Evolutionary conservation across 2,888 invertebrate species (phyloP), one percentile per base, ranked within the genome.

Genomic region (Tortricodes alternella): DNA sequence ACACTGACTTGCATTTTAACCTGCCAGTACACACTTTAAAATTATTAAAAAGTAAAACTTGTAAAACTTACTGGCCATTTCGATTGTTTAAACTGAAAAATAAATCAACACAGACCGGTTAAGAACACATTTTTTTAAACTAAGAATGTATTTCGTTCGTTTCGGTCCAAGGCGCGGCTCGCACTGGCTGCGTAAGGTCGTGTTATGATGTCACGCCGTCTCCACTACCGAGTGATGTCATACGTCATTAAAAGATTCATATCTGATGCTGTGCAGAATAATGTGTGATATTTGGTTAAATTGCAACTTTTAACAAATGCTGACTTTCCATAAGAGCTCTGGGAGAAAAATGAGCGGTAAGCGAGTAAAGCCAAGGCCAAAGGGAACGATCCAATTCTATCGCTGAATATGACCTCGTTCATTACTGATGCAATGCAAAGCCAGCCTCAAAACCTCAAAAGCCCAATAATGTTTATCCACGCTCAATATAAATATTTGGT

Each of bases 171-270:
- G 27, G 55, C 16, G 53, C 55, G 43, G 41, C 35, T 15, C 11
- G 18, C 19, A 19, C 41, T 24, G 35, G 41, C 16, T 19, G 16
- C 24, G 38, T 50, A 43, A 39, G 55, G 48, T 55, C 48, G 37
- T 34, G 19, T 21, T 55, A 43, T 55, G 55, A 55, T 55, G 55
- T 55, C 55, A 55, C 43, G 41, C 48, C 34, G 46, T 32, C 18
- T 27, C 46, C 53, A 53, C 46, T 32, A 11, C 15, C 18, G 23
- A 15, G 55, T 55, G 55, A 57, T 56, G 56, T 44, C 49, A 56
- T 44, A 49, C 41, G 19, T 44, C 44, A 21, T 24, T 9, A 16
- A 23, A 43, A 23, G 9, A 9, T 8, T 9, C 24, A 27, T 27
- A 27, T 9, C 27, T n/a, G 29, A 29, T n/a, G 29, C n/a, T 11